Evolutionary conservation across 1,140 invertebrate species (phyloP).

Genomic region (Drosophila bocki): DNA sequence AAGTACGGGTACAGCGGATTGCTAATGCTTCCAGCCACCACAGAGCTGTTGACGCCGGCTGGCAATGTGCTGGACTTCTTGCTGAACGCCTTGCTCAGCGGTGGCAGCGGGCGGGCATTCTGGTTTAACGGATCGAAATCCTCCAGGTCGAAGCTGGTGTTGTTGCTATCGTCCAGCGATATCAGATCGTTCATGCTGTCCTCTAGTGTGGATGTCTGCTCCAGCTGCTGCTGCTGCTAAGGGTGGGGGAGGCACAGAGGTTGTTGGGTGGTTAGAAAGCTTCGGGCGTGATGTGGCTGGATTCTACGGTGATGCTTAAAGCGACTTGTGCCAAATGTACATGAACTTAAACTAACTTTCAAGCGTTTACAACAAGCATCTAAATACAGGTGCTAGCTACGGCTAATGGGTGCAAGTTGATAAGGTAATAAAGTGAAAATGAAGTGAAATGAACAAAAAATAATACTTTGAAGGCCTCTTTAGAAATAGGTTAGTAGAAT

Average conservation of each 20-base stretch:
- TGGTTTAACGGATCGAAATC: constrained; percentile 84
- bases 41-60: constrained; percentile 81
- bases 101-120: constrained; percentile 79
- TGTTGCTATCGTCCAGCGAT: constrained; percentile 84
- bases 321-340: constrained; percentile 22
- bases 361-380: constrained; percentile 15
- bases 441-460: background rate
- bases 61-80: constrained; percentile 85
- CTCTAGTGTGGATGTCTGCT: constrained; percentile 52
- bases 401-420: constrained; percentile 9
- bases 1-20: constrained; percentile 88
- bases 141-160: constrained; percentile 83
- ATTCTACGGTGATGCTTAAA: constrained; percentile 14
- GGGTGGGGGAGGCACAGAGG: constrained; percentile 19
- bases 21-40: constrained; percentile 75
- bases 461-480: background rate
- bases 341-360: background rate
- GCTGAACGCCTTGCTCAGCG: constrained; percentile 66
- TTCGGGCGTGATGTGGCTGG: constrained; percentile 16
- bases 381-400: constrained; percentile 16
- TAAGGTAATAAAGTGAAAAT: background rate
- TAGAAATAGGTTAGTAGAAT: background rate
- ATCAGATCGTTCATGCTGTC: constrained; percentile 84
- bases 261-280: constrained; percentile 36
- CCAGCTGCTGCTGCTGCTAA: constrained; percentile 57